phyloP scores from a whole-genome alignment of 2,888 invertebrate species.

The Hanleya hanleyi region DNA sequence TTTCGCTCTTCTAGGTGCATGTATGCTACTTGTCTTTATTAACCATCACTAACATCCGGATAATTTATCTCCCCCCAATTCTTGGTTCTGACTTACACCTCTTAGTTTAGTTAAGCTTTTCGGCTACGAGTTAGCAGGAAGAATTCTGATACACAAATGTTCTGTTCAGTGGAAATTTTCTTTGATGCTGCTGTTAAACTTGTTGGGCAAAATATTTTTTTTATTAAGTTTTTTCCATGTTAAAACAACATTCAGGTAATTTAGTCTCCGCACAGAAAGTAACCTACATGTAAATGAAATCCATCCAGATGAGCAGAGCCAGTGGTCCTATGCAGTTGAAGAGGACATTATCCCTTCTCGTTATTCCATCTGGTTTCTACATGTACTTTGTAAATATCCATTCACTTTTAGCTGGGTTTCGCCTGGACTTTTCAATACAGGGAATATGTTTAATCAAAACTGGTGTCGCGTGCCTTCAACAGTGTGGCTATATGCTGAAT shows the following conservation, averaged over 20 bases:
- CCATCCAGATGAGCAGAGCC: constrained; percentile 4
- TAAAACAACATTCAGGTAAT: neutral
- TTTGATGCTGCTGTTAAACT: no score
- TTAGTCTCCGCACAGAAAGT: neutral
- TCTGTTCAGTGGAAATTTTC: no score
- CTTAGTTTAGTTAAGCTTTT: no score
- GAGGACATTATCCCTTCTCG: neutral
- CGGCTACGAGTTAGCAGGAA: no score
- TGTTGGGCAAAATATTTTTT: neutral
- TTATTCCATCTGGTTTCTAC: neutral
- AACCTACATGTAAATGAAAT: constrained; percentile 1
- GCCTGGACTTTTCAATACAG: neutral
- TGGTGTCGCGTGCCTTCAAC: neutral
- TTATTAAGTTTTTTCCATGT: neutral
- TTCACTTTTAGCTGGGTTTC: neutral
- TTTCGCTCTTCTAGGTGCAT: no score
- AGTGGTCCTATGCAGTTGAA: constrained; percentile 3
- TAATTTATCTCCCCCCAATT: no score
- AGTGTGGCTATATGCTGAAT: neutral
- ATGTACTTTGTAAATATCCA: neutral
- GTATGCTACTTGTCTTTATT: no score
- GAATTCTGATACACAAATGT: no score
- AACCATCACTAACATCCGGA: no score
- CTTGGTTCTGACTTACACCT: no score
- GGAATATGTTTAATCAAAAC: neutral